Evolutionary conservation across 2,888 invertebrate genomes (phyloP).

Genomic region (Melipona beecheii): DNA sequence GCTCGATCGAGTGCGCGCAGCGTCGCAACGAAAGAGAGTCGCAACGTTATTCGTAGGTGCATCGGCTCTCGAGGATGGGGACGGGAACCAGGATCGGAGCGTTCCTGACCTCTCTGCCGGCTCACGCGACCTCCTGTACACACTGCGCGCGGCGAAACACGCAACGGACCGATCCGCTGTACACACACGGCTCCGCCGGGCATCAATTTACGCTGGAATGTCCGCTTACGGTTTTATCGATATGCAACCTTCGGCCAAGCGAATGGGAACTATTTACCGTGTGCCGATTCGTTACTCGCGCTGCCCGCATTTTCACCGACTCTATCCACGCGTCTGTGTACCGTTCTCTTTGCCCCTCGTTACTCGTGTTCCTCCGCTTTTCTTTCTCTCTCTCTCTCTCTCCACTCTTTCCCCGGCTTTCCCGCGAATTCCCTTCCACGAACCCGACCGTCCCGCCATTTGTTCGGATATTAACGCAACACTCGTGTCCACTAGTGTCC

Average conservation of each 20-base stretch:
- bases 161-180: conserved; percentile 59
- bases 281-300: conserved; percentile 46
- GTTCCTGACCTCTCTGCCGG: conserved; percentile 63
- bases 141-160: conserved; percentile 62
- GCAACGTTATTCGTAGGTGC: conserved; percentile 49
- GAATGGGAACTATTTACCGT: conserved; percentile 49
- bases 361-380: neutral
- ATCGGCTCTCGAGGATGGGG: conserved; percentile 27
- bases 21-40: conserved; percentile 23
- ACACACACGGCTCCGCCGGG: conserved; percentile 37
- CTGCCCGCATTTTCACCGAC: conserved; percentile 19
- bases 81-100: conserved; percentile 50
- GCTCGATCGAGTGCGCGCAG: conserved; percentile 8
- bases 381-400: too few species aligned
- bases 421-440: conserved; percentile 13
- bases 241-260: conserved; percentile 53
- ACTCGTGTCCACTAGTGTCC: neutral
- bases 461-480: conserved; percentile 39
- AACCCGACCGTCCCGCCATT: conserved; percentile 18
- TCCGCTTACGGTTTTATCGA: conserved; percentile 65
- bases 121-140: conserved; percentile 58
- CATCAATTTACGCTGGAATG: conserved; percentile 66
- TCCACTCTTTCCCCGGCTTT: neutral
- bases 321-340: neutral
- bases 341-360: neutral